A percentile compares a stretch with the other conserved stretches of the same genome.
Evolutionary conservation across 2,113 vertebrate species (phyloP).

Genomic region (Empidonax alnorum): DNA sequence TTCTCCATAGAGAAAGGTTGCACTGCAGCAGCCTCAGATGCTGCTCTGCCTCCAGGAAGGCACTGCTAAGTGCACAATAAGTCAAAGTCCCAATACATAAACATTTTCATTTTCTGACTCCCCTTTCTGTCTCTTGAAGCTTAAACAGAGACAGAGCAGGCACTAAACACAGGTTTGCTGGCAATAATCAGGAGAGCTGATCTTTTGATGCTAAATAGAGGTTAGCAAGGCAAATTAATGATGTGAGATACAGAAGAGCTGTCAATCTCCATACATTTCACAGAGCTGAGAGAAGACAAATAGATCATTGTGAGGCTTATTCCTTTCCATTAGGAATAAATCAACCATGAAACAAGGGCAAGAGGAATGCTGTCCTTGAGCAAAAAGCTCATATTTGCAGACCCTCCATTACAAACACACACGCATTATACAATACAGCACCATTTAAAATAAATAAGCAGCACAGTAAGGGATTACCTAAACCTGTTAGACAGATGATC

Average conservation of each 20-base stretch:
- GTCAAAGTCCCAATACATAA: neutral
- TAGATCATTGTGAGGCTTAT: neutral
- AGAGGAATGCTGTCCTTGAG: conserved; percentile 27
- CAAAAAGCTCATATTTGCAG: conserved; percentile 11
- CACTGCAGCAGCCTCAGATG: rapidly evolving
- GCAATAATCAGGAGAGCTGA: neutral
- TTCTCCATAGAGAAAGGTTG: neutral
- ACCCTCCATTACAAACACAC: neutral
- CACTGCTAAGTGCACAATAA: neutral
- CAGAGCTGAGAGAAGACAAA: conserved; percentile 11
- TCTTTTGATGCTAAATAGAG: conserved; percentile 4
- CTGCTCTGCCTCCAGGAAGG: neutral
- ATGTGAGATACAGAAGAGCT: conserved; percentile 1
- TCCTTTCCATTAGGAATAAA: conserved; percentile 58
- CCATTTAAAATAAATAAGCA: conserved; percentile 39
- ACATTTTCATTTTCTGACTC: neutral
- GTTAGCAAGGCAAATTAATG: conserved; percentile 26
- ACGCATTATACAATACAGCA: neutral
- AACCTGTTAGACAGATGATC: conserved; percentile 24
- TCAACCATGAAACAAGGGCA: conserved; percentile 43
- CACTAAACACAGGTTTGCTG: neutral
- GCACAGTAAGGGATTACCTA: conserved; percentile 43
- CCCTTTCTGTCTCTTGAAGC: neutral
- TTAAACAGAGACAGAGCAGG: neutral
- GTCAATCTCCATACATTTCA: conserved; percentile 16